These are phyloP conservation scores for Amphiprion clarkii DNA, from an alignment of 2,797 vertebrate species.

Conservation along the genomic window DNA sequence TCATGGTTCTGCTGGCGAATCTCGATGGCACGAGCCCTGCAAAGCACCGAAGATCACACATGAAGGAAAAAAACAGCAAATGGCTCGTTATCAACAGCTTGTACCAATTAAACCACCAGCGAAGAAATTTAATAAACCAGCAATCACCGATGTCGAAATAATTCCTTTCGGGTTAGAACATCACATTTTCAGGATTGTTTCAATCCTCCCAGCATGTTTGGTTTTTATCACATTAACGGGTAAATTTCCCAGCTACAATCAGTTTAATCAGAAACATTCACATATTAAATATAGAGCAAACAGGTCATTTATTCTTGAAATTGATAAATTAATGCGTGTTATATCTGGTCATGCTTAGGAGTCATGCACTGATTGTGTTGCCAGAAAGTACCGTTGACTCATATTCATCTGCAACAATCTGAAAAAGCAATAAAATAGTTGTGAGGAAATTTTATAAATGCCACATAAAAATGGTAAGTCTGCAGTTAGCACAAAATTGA, in stretches of 20 bases:
- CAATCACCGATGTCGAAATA: slow-evolving; percentile 13
- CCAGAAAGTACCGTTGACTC: slow-evolving; percentile 63
- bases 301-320: slow-evolving; percentile 19
- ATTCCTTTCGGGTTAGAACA: slow-evolving; percentile 33
- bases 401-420: slow-evolving; percentile 78
- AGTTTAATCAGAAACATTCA: slow-evolving; percentile 26
- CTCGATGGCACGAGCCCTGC: slow-evolving; percentile 94
- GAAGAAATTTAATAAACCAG: background rate
- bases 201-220: background rate
- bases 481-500: background rate
- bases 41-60: slow-evolving; percentile 30
- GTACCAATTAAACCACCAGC: slow-evolving; percentile 5
- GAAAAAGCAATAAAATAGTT: slow-evolving; percentile 73
- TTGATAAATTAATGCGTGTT: slow-evolving; percentile 18
- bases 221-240: slow-evolving; percentile 15
- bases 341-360: slow-evolving; percentile 43
- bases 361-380: slow-evolving; percentile 53
- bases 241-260: slow-evolving; percentile 27
- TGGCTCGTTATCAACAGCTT: background rate
- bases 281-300: slow-evolving; percentile 15
- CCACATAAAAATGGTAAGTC: background rate
- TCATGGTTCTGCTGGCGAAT: slow-evolving; percentile 92
- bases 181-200: slow-evolving; percentile 6
- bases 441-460: slow-evolving; percentile 30
- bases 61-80: background rate